A percentile compares a stretch with the other conserved stretches of the same genome.
phyloP scores from a whole-genome alignment of 2,888 invertebrate genomes.

The Xanthorhoe designata region DNA sequence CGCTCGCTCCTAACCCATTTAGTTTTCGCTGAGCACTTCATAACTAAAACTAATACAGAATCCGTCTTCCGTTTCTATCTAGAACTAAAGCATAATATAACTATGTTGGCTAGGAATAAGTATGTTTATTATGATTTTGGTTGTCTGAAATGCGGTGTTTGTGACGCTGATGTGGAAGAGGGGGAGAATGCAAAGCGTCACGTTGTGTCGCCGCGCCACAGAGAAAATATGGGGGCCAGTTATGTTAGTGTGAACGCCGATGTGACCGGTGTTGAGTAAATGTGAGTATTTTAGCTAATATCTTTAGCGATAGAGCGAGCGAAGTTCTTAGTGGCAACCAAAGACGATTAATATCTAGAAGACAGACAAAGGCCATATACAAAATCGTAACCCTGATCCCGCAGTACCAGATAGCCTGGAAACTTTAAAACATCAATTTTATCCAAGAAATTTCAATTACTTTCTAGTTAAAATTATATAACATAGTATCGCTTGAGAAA shows the following conservation, averaged over 20 bases:
- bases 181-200: constrained; percentile 77
- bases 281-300: constrained; percentile 48
- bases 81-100: constrained; percentile 77
- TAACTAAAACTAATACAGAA: constrained; percentile 64
- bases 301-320: too few species aligned
- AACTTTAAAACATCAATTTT: too few species aligned
- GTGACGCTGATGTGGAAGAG: constrained; percentile 68
- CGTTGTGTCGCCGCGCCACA: constrained; percentile 72
- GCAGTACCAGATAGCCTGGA: too few species aligned
- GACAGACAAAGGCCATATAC: too few species aligned
- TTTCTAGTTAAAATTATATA: too few species aligned
- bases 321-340: too few species aligned
- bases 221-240: constrained; percentile 80
- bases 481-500: too few species aligned
- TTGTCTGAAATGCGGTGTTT: constrained; percentile 73
- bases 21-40: constrained; percentile 74
- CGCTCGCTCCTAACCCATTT: constrained; percentile 70
- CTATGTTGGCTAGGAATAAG: constrained; percentile 74
- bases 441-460: too few species aligned
- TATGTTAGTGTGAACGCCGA: constrained; percentile 71
- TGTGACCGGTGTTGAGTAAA: constrained; percentile 69
- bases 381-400: too few species aligned
- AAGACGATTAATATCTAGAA: too few species aligned
- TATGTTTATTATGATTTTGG: constrained; percentile 77
- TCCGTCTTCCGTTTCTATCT: constrained; percentile 78